phyloP scores from a whole-genome alignment of 2,797 vertebrate species.

The Leucoraja ocellata region DNA sequence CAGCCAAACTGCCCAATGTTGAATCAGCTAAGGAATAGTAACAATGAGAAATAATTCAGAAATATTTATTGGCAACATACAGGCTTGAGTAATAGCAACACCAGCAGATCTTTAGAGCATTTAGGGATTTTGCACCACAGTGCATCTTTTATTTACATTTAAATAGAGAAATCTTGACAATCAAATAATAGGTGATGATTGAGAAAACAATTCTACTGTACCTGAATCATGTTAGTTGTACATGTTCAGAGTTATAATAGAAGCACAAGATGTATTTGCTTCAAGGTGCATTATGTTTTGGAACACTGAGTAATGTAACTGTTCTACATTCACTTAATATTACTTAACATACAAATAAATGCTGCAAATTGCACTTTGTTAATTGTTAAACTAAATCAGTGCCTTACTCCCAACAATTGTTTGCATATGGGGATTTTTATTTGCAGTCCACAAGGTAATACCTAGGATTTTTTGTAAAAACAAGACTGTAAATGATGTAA shows the following conservation, averaged over 20 bases:
- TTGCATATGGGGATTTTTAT: background rate
- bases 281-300: background rate
- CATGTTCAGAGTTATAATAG: background rate
- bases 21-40: background rate
- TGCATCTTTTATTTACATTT: background rate
- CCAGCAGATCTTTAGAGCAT: background rate
- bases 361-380: background rate
- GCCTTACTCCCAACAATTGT: background rate
- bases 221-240: background rate
- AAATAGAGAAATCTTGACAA: background rate
- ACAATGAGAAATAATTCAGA: background rate
- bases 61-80: background rate
- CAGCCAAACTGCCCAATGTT: background rate
- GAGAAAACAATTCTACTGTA: background rate
- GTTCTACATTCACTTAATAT: background rate
- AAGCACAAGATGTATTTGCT: background rate
- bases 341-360: background rate
- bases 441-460: background rate
- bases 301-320: background rate
- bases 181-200: background rate
- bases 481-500: slow-evolving; percentile 29
- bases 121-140: background rate
- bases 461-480: slow-evolving; percentile 3
- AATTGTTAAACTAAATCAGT: background rate
- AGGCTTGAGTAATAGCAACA: background rate